phyloP scores from a whole-genome alignment of 2,797 vertebrate species.

The Eulemur rubriventer region DNA sequence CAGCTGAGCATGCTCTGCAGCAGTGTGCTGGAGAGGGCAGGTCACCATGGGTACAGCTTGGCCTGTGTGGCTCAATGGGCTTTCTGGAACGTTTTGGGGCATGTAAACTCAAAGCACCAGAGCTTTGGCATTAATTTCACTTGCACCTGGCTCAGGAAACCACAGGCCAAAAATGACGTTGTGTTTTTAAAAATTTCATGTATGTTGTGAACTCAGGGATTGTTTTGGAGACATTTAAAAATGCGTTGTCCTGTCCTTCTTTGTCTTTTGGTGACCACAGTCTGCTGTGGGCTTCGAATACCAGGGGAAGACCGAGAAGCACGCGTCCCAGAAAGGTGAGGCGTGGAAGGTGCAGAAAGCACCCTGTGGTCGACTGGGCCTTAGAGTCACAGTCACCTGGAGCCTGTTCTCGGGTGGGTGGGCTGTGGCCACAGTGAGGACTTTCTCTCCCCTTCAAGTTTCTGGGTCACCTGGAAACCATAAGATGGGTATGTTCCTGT shows the following conservation, averaged over 20 bases:
- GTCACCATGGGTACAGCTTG: too few species aligned
- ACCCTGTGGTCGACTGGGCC: not conserved
- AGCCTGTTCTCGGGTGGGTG: fast-evolving
- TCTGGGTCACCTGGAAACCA: too few species aligned
- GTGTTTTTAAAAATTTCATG: fast-evolving
- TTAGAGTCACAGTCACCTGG: fast-evolving
- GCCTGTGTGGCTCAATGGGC: fast-evolving
- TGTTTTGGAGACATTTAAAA: not conserved
- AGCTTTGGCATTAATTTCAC: not conserved
- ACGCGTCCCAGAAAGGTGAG: constrained; percentile 97
- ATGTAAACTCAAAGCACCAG: fast-evolving
- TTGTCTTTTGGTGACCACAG: constrained; percentile 80
- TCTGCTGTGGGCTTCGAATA: constrained; percentile 98
- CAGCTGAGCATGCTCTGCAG: fast-evolving
- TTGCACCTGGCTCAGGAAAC: not conserved
- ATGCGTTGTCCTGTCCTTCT: not conserved
- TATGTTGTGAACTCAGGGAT: not conserved
- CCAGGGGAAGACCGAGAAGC: constrained; percentile 96
- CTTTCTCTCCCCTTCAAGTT: fast-evolving
- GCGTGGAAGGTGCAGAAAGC: not conserved
- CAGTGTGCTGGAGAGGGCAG: not conserved
- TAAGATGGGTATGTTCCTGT: fast-evolving
- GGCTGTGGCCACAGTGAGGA: fast-evolving
- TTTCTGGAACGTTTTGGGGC: fast-evolving
- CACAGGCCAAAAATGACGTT: fast-evolving